Base-by-base conservation (phyloP, 2,113 vertebrate genomes). In the Phalacrocorax carbo region DNA sequence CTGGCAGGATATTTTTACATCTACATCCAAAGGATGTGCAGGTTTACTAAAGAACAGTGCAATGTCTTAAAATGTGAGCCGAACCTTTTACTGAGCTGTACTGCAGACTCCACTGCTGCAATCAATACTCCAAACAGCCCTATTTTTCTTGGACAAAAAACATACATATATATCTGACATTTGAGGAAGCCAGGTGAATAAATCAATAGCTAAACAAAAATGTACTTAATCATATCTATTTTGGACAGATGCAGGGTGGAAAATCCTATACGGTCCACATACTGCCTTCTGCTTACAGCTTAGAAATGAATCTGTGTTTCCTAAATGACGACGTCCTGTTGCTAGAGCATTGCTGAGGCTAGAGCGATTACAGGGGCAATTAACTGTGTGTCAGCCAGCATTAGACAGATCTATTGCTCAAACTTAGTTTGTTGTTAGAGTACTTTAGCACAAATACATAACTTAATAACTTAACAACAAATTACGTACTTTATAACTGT, bases 181-280 rank as follows among this genome's bases (percentile, higher is more conserved):
- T 62, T 96, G 83, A 95, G 90, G 94, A 95, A 96, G 79, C 44
- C 81, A 92, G 86, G 88, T 91, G 89, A 94, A 91, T 91, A 95
- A 95, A 97, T 96, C 94, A 88, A 96, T 94, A 90, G 72, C 86
- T 62, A 75, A 93, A 88, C 68, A 95, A 96, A 96, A 96, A 93
- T 57, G 87, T 88, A 94, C 66, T 96, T 95, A 96, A 94, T 97
- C 92, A 92, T 86, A 91, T 84, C 76, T 93, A 32, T 84, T 86
- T 77, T 49, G 73, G 92, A 81, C 82, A 90, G 95, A 92, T 68
- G 68, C 46, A 82, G 93, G 75, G 38, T 69, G 66, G 77, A 87
- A 96, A 93, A 96, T 44, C 92, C 79, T 79, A 10, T 64, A 73
- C 36, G 29, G 42, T 17, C 22, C 51, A 42, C 0, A 0, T 40